Conservation (phyloP, 92 coral and sea anemone species). For the Zoanthus gigantus region DNA sequence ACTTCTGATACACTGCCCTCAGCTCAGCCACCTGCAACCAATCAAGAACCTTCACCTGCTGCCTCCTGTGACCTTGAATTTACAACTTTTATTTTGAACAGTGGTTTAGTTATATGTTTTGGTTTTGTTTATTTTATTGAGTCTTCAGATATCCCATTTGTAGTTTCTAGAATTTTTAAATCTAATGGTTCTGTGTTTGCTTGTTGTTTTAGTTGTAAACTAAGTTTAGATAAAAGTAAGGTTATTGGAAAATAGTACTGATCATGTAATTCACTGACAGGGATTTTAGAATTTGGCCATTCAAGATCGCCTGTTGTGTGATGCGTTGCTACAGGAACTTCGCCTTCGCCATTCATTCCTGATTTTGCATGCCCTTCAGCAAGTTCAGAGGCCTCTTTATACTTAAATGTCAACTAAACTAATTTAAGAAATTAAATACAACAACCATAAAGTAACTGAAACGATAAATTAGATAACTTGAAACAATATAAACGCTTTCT, state of each 20-base stretch:
- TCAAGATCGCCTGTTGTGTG: constrained; percentile 1
- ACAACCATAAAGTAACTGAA: neutral
- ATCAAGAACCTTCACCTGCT: no score
- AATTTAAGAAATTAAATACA: neutral
- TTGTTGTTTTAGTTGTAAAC: neutral
- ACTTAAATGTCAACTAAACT: neutral
- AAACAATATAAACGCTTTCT: no score
- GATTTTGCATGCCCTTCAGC: neutral
- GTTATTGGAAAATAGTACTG: neutral
- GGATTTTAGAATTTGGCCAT: neutral
- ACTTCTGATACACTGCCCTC: no score
- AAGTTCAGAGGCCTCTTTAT: no score
- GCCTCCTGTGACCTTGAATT: no score
- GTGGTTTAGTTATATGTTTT: constrained; percentile 17
- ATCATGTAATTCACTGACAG: neutral
- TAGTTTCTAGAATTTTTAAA: constrained; percentile 6
- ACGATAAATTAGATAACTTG: no score
- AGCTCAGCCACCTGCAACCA: no score
- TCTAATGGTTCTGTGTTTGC: neutral
- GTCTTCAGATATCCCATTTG: constrained; percentile 4
- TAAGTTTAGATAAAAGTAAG: neutral
- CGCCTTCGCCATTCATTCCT: neutral
- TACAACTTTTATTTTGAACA: neutral
- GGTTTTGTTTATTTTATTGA: constrained; percentile 24
- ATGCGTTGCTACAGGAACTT: neutral